Evolutionary conservation across 2,113 vertebrate species (phyloP).

Genomic region (Indicator indicator): DNA sequence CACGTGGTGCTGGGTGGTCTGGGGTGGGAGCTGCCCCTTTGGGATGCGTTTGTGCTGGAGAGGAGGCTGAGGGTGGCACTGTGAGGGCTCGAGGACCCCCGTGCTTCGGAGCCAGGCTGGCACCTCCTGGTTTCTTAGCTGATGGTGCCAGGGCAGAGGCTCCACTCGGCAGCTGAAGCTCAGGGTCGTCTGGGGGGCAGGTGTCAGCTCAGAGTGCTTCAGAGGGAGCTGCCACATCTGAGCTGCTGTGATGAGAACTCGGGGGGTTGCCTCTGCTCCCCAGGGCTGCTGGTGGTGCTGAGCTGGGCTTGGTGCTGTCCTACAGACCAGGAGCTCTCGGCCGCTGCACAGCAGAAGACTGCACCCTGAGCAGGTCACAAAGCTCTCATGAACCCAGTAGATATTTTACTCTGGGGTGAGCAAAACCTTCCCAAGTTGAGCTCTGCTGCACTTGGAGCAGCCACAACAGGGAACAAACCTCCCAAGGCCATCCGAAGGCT

Average conservation of each 20-base stretch:
- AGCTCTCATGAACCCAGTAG: slow-evolving; percentile 57
- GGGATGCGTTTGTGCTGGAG: not conserved
- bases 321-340: not conserved
- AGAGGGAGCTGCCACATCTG: not conserved
- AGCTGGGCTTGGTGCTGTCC: not conserved
- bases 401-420: not conserved
- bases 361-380: not conserved
- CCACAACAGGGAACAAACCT: not conserved
- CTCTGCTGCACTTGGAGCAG: not conserved
- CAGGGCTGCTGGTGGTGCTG: fast-evolving
- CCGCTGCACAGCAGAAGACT: not conserved
- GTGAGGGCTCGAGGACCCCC: not conserved
- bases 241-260: not conserved
- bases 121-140: not conserved
- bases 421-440: not conserved
- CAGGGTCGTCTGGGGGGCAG: not conserved
- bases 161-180: not conserved
- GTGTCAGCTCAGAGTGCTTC: not conserved
- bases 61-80: not conserved
- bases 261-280: not conserved
- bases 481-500: not conserved
- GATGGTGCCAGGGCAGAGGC: not conserved
- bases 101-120: not conserved
- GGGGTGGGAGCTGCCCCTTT: not conserved
- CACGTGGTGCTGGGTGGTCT: fast-evolving